These are phyloP conservation scores for Mus spicilegus DNA, from an alignment of 2,113 vertebrate genomes.

Conservation along the genomic window DNA sequence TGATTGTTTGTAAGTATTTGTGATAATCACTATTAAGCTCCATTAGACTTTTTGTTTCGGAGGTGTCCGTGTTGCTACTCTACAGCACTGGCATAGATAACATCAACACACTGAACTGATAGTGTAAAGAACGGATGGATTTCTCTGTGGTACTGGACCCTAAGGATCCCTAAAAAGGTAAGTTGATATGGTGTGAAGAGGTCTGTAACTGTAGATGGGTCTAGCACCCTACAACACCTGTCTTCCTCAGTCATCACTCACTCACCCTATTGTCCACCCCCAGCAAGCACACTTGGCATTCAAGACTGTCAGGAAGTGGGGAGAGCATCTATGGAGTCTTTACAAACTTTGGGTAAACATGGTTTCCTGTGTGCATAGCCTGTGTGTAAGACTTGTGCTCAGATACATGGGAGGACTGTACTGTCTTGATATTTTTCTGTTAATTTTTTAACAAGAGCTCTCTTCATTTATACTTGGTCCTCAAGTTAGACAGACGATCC, in stretches of 20 bases:
- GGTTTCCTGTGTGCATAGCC: not conserved
- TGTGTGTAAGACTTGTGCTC: not conserved
- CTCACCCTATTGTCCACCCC: not conserved
- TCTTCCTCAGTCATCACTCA: not conserved
- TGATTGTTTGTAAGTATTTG: conserved; percentile 13
- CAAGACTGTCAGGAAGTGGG: not conserved
- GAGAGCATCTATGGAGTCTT: not conserved
- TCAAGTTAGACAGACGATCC: not conserved
- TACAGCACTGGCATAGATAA: not conserved
- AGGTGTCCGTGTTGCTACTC: not conserved
- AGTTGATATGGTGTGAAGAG: not conserved
- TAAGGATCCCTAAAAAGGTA: not conserved
- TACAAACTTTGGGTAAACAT: not conserved
- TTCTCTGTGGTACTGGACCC: not conserved
- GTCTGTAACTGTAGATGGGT: not conserved
- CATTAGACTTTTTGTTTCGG: conserved; percentile 38
- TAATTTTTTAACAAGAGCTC: not conserved
- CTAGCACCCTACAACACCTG: not conserved
- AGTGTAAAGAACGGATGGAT: not conserved
- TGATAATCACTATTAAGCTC: conserved; percentile 39
- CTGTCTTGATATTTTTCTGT: not conserved
- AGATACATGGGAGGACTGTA: not conserved
- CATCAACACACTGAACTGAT: conserved; percentile 14
- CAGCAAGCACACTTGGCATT: not conserved
- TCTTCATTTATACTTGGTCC: not conserved